Conservation (phyloP, 2,888 invertebrate genomes). For the Hybos culiciformis region DNA sequence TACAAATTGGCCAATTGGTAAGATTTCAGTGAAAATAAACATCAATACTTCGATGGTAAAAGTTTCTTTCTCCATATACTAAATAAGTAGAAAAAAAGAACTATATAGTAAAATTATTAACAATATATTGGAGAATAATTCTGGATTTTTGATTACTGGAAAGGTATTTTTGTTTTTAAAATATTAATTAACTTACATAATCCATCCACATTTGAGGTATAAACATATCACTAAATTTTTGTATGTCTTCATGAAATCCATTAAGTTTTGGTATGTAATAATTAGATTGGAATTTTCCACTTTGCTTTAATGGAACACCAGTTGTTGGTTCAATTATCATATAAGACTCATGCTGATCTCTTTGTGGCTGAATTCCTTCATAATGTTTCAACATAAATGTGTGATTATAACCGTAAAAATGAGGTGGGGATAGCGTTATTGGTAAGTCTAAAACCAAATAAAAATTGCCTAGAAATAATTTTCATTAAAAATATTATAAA, state of each 20-base stretch:
- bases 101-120: not conserved
- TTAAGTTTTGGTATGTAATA: constrained; percentile 42
- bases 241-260: constrained; percentile 38
- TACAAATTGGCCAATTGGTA: constrained; percentile 37
- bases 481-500: not conserved
- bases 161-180: not conserved
- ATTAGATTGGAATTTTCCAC: constrained; percentile 53
- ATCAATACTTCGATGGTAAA: constrained; percentile 37
- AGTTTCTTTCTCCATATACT: constrained; percentile 47
- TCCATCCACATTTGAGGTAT: constrained; percentile 56
- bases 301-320: constrained; percentile 47
- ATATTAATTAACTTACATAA: constrained; percentile 43
- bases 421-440: constrained; percentile 55
- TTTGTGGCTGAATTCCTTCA: constrained; percentile 46
- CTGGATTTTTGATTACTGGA: no score
- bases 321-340: constrained; percentile 54
- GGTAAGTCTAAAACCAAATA: constrained; percentile 42
- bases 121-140: not conserved
- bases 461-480: not conserved
- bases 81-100: constrained; percentile 20
- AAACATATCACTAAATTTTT: constrained; percentile 42
- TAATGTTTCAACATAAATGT: constrained; percentile 36
- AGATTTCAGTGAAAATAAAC: constrained; percentile 38
- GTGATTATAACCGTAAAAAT: constrained; percentile 42
- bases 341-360: constrained; percentile 47